A percentile compares a stretch with the other conserved stretches of the same genome.
These are phyloP conservation scores for Rhineura floridana DNA, from an alignment of 2,113 vertebrate genomes.

Conservation along the genomic window DNA sequence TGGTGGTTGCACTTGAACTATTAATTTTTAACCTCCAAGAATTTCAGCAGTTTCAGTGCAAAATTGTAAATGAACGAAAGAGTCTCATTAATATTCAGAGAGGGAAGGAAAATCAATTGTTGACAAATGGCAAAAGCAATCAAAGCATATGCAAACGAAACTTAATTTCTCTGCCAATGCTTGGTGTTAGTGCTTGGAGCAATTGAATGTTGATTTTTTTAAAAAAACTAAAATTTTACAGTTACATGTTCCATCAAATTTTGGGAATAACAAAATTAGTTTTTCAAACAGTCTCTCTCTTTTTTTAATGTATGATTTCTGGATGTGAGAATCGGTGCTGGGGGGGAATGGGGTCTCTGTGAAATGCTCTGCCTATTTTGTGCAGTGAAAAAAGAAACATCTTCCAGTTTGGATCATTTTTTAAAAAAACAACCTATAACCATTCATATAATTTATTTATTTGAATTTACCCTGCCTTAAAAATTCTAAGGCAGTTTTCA, in stretches of 20 bases:
- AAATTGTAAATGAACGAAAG: neutral
- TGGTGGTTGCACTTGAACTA: neutral
- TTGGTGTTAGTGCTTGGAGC: neutral
- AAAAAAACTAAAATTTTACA: neutral
- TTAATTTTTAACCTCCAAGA: neutral
- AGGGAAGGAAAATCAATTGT: neutral
- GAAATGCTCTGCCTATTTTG: neutral
- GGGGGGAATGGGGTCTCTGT: neutral
- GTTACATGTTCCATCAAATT: neutral
- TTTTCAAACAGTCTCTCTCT: neutral
- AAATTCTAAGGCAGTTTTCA: no score
- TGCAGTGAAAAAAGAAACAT: neutral
- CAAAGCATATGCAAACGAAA: slow-evolving; percentile 6
- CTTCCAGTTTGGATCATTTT: neutral
- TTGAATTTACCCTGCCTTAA: no score
- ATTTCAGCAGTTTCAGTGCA: neutral
- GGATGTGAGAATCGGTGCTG: neutral
- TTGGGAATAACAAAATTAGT: accelerated
- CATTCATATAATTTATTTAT: no score
- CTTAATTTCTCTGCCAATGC: neutral
- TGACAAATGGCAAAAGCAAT: slow-evolving; percentile 11
- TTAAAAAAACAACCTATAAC: no score
- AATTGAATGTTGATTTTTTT: neutral
- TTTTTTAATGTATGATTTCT: neutral
- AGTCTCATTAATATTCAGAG: neutral